Evolutionary conservation across 2,113 vertebrate genomes (phyloP).

Genomic region (Ceyx margarethae): DNA sequence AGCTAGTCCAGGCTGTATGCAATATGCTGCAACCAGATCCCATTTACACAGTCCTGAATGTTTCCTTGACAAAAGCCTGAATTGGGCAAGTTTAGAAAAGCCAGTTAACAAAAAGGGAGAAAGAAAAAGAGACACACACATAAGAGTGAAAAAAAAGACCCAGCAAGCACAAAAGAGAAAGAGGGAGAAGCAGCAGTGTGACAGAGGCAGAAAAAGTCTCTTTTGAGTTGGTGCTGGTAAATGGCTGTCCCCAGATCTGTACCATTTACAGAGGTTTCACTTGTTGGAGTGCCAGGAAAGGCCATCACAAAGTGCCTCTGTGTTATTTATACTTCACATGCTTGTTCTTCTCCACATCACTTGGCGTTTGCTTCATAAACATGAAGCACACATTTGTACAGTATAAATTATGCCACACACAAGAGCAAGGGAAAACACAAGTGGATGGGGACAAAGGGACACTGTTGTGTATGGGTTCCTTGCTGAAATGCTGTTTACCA

Average conservation of each 20-base stretch:
- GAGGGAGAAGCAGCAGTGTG: neutral
- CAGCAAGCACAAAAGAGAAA: conserved; percentile 10
- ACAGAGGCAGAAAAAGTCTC: neutral
- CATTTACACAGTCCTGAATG: conserved; percentile 43
- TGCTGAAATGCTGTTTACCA: conserved; percentile 1
- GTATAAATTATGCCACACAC: conserved; percentile 3
- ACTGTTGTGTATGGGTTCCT: neutral
- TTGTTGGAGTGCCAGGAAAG: conserved; percentile 34
- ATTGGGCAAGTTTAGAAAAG: conserved; percentile 48
- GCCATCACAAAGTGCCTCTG: conserved; percentile 32
- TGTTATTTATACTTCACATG: conserved; percentile 15
- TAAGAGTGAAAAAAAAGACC: neutral
- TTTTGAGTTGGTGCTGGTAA: conserved; percentile 4
- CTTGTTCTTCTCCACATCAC: conserved; percentile 34
- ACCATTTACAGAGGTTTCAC: conserved; percentile 32
- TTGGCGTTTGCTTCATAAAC: conserved; percentile 35
- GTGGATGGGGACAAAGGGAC: conserved; percentile 8
- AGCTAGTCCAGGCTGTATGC: conserved; percentile 1
- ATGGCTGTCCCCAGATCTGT: neutral
- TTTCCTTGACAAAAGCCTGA: conserved; percentile 54
- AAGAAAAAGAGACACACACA: neutral
- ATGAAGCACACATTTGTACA: conserved; percentile 12
- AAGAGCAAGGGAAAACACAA: conserved; percentile 16
- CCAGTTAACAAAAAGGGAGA: neutral
- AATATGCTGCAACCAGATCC: conserved; percentile 54